phyloP scores from a whole-genome alignment of 64 coral and sea anemone species.

The Orbicella faveolata region DNA sequence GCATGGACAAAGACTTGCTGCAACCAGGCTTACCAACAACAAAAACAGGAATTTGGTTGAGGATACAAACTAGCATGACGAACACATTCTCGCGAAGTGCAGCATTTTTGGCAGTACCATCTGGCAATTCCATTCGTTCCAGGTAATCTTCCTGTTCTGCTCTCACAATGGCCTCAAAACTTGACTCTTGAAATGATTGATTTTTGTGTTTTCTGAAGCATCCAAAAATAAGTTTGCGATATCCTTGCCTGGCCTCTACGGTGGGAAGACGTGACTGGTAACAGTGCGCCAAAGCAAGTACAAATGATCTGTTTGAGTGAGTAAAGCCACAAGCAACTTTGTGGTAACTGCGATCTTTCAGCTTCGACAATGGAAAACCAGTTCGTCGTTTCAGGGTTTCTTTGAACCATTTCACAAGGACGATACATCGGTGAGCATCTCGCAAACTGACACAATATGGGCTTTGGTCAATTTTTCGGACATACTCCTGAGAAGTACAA shows the following conservation, averaged over 20 bases:
- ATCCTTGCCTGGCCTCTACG: conserved; percentile 31
- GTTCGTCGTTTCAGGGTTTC: conserved; percentile 17
- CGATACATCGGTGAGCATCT: conserved; percentile 73
- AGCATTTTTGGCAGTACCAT: conserved; percentile 75
- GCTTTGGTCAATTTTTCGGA: conserved; percentile 60
- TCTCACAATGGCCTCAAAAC: conserved; percentile 48
- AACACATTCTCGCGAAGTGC: conserved; percentile 83
- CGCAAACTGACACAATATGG: conserved; percentile 81
- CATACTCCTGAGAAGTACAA: conserved; percentile 62
- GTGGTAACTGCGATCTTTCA: neutral
- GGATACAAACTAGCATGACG: conserved; percentile 74
- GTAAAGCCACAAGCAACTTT: neutral
- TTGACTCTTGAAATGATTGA: neutral
- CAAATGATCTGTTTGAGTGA: conserved; percentile 30
- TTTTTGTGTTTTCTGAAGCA: conserved; percentile 39
- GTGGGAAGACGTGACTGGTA: conserved; percentile 77
- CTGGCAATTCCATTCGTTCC: conserved; percentile 80
- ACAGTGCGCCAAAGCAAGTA: conserved; percentile 78
- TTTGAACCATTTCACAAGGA: conserved; percentile 73
- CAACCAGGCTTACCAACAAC: conserved; percentile 91
- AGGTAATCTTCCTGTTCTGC: conserved; percentile 82
- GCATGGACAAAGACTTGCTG: conserved; percentile 93
- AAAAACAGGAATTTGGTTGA: conserved; percentile 53
- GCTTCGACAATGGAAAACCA: neutral
- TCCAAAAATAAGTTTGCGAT: no score